These are phyloP conservation scores for Rhinolophus ferrumequinum DNA, from an alignment of 2,113 vertebrate genomes.

Conservation along the genomic window DNA sequence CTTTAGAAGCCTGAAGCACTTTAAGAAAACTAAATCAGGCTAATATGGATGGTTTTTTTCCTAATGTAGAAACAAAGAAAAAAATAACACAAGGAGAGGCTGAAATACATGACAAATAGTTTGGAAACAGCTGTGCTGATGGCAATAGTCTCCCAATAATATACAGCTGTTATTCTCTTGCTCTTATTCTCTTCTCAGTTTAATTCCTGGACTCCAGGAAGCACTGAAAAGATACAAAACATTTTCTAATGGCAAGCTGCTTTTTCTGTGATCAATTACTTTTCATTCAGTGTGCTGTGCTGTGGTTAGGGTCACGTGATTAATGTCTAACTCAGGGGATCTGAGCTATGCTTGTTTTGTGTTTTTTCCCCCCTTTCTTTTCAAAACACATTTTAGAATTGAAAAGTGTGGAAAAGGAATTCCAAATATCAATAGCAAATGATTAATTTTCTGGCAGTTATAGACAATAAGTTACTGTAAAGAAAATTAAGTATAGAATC, in stretches of 20 bases:
- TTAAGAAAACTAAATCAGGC: conserved; percentile 35
- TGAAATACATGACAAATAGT: conserved; percentile 64
- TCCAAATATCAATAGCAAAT: neutral
- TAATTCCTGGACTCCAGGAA: conserved; percentile 66
- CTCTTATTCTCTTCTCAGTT: conserved; percentile 37
- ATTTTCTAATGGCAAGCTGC: conserved; percentile 40
- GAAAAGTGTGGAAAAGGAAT: conserved; percentile 17
- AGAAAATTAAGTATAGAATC: conserved; percentile 39
- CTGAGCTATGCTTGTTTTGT: neutral
- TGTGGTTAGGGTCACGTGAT: neutral
- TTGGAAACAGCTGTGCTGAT: conserved; percentile 29
- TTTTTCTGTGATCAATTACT: conserved; percentile 45
- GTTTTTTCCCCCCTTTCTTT: neutral
- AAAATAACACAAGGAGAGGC: neutral
- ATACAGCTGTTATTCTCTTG: neutral
- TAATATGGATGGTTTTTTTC: neutral
- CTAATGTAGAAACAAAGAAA: neutral
- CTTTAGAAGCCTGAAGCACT: conserved; percentile 50
- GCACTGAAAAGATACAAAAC: conserved; percentile 38
- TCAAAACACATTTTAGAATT: neutral
- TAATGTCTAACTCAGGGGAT: neutral
- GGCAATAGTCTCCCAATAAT: conserved; percentile 59
- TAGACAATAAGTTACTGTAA: neutral
- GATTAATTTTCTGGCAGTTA: neutral
- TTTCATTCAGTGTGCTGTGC: neutral